Evolutionary conservation across 2,797 vertebrate species (phyloP).

Genomic region (Microctenopoma steveboyesi): DNA sequence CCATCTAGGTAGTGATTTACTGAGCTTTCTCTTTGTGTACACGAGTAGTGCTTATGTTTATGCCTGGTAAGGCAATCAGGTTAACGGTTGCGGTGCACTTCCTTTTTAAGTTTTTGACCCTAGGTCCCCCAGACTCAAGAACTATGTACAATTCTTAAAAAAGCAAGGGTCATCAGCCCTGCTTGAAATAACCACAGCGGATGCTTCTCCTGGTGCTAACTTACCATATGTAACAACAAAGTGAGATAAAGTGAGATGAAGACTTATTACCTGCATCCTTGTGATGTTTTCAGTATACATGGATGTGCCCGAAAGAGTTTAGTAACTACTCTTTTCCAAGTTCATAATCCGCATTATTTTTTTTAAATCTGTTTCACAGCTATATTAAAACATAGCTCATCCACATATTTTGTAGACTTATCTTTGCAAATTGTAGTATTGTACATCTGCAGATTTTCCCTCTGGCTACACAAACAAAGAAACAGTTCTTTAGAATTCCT

Average conservation of each 20-base stretch:
- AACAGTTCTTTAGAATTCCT: conserved; percentile 51
- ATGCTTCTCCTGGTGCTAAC: conserved; percentile 38
- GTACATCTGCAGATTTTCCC: conserved; percentile 41
- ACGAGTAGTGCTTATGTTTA: conserved; percentile 7
- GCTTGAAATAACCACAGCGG: conserved; percentile 48
- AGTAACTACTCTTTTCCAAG: conserved; percentile 11
- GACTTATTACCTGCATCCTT: conserved; percentile 54
- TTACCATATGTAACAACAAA: conserved; percentile 66
- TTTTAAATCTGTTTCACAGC: conserved; percentile 14
- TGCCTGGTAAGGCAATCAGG: conserved; percentile 33
- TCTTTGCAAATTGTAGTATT: conserved; percentile 18
- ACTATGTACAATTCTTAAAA: conserved; percentile 49
- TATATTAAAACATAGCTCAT: conserved; percentile 42
- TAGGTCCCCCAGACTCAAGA: conserved; percentile 39
- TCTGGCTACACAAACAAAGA: conserved; percentile 39
- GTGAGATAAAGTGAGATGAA: conserved; percentile 60
- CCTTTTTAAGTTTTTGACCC: conserved; percentile 55
- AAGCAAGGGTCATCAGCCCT: conserved; percentile 44
- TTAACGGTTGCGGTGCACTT: conserved; percentile 35
- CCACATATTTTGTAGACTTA: conserved; percentile 38
- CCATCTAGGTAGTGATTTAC: neutral
- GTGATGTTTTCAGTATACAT: conserved; percentile 48
- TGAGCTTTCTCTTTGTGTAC: neutral
- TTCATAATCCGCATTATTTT: conserved; percentile 16
- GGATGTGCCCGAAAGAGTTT: conserved; percentile 27